Evolutionary conservation across 2,797 vertebrate species (phyloP).

Genomic region (Artibeus lituratus): DNA sequence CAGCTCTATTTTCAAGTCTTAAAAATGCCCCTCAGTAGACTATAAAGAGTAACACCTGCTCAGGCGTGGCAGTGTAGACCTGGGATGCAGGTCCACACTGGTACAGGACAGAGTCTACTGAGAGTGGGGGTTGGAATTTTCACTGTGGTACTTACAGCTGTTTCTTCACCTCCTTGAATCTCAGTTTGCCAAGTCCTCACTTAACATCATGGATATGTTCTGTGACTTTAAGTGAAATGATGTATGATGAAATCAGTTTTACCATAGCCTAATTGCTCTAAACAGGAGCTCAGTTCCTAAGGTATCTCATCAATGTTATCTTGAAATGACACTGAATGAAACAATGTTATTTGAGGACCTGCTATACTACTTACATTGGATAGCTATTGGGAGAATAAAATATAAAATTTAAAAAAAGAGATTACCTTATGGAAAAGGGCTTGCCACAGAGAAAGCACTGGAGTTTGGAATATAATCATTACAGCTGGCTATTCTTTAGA

Average conservation of each 20-base stretch:
- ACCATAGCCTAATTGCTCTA: background rate
- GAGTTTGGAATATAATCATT: background rate
- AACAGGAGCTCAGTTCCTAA: background rate
- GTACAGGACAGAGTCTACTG: background rate
- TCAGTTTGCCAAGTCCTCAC: background rate
- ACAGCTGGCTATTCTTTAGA: background rate
- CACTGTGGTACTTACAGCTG: background rate
- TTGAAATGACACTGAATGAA: background rate
- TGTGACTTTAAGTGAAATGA: background rate
- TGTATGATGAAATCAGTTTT: background rate
- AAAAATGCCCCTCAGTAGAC: background rate
- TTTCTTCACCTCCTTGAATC: background rate
- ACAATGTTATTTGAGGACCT: background rate
- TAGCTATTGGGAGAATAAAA: background rate
- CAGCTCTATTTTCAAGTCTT: background rate
- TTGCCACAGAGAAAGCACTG: background rate
- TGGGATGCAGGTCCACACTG: background rate
- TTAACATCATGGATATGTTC: background rate
- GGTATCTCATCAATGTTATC: background rate
- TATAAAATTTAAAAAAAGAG: background rate
- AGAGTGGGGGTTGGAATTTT: background rate
- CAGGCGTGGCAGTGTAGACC: background rate
- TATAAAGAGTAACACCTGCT: background rate
- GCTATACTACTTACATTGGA: background rate
- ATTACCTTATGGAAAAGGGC: background rate